Base-by-base conservation (phyloP, 2,888 invertebrate species). In the Agrotis puta region DNA sequence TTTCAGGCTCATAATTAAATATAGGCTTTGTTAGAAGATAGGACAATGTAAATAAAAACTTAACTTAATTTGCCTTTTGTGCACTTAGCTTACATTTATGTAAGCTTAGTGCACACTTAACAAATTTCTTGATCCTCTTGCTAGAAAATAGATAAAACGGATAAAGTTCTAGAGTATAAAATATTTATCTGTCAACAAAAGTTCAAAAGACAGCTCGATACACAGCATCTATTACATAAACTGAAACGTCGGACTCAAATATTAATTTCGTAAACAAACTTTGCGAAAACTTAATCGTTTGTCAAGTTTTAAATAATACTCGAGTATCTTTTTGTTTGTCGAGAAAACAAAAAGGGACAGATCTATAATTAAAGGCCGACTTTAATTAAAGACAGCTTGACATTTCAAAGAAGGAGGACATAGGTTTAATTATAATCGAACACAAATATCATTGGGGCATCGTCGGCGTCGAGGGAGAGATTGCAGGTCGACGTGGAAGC, bases 361-460 rank as follows among this genome's bases (percentile, higher is more conserved):
- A 89, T 92, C 94, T 94, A 94, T 93, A 91, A 93, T 92, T 94
- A 94, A 86, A 83, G 64, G 53, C 77, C 73, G 74, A 68, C 71
- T 94, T 94, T 95, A 95, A 96, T 96, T 95, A 95, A 94, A 95
- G 90, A 93, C 93, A 93, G 94, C 93, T 93, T 95, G 96, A 95
- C 96, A 96, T 96, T 96, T 96, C 91, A 94, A 93, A 94, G 93
- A 95, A 95, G 90, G 94, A 94, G 96, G 95, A 93, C 96, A 93
- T 94, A 75, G 80, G 86, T 88, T 87, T 90, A 90, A 90, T 90
- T 90, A 88, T 90, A 90, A 85, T 83, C 92, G 91, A 95, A 94
- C 94, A 94, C 94, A 96, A 96, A 96, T 96, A 96, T 96, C 96
- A 96, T 95, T 94, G 94, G 95, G 94, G 87, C 96, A 94, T 90